Conservation (phyloP, 2,113 vertebrate species). For the Nothobranchius furzeri region DNA sequence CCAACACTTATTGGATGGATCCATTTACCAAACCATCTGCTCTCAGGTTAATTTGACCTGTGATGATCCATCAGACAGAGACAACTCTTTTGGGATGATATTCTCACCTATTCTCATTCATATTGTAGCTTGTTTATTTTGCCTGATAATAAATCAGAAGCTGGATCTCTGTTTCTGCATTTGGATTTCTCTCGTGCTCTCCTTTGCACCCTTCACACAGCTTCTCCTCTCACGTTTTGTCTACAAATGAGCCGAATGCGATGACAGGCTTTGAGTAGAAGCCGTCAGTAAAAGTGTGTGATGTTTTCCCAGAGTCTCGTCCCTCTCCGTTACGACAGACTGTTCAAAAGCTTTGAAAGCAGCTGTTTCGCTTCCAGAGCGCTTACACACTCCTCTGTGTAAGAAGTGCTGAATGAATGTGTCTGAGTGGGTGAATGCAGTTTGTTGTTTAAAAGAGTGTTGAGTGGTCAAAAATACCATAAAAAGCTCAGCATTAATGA, state of each 20-base stretch:
- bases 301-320: background rate
- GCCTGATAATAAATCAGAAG: too few species aligned
- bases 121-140: background rate
- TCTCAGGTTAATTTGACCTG: too few species aligned
- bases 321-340: background rate
- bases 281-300: slow-evolving; percentile 1
- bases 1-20: background rate
- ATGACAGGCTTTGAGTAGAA: slow-evolving; percentile 4
- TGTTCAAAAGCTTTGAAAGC: background rate
- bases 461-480: background rate
- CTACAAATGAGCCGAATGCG: slow-evolving; percentile 7
- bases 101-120: too few species aligned
- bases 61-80: background rate
- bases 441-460: background rate
- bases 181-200: background rate
- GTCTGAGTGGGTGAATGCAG: background rate
- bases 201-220: background rate
- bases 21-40: too few species aligned
- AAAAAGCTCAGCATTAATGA: background rate
- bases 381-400: background rate
- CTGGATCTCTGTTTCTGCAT: background rate
- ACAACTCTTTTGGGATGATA: background rate
- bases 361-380: background rate
- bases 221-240: background rate
- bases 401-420: background rate